phyloP scores from a whole-genome alignment of 2,113 vertebrate genomes.

The Otis tarda region DNA sequence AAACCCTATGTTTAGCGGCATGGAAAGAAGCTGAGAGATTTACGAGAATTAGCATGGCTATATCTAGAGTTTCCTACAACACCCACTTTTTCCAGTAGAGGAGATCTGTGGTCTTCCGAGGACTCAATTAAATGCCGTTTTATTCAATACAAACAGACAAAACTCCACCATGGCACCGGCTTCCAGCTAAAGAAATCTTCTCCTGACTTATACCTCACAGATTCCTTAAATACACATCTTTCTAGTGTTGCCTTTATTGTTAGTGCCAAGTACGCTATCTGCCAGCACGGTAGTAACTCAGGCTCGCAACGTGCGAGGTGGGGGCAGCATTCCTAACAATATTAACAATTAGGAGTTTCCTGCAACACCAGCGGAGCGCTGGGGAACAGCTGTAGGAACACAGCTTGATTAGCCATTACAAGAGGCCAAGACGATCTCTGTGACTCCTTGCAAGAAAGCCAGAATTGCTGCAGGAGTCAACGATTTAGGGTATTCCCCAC shows the following conservation, averaged over 20 bases:
- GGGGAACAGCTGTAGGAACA: not conserved
- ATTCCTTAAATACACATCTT: not conserved
- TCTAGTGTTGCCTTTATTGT: not conserved
- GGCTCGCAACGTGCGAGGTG: not conserved
- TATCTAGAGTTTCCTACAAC: not conserved
- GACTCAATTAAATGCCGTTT: not conserved
- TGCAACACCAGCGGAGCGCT: not conserved
- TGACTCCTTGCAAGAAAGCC: not conserved
- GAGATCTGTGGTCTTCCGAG: not conserved
- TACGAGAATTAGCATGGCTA: not conserved
- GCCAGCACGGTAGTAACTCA: slow-evolving; percentile 13
- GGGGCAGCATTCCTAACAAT: not conserved
- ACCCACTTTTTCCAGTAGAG: not conserved
- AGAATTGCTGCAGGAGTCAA: not conserved
- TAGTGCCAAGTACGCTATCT: not conserved
- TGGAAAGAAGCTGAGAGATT: not conserved
- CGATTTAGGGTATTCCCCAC: not conserved
- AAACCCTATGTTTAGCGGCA: slow-evolving; percentile 21
- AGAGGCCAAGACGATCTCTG: not conserved
- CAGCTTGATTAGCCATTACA: not conserved
- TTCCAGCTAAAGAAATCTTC: not conserved
- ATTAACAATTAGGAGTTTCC: slow-evolving; percentile 9
- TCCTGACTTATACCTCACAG: not conserved
- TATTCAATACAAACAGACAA: not conserved
- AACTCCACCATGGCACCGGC: not conserved